Percentiles rank a stretch among this genome's conserved stretches.
Conservation (phyloP, 2,113 vertebrate species). For the Astatoreochromis straeleni region DNA sequence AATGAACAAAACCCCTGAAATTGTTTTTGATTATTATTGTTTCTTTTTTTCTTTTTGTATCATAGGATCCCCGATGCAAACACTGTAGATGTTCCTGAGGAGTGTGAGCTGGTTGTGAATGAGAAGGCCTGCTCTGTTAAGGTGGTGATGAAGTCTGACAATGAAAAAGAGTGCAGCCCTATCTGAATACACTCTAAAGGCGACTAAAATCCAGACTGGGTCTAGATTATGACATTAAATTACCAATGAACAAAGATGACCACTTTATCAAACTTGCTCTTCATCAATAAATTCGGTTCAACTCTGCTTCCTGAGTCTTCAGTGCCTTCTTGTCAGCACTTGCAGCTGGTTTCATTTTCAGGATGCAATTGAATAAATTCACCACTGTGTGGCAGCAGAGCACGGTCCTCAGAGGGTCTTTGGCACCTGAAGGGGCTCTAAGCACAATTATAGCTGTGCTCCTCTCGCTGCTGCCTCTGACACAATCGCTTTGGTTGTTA, state of each 20-base stretch:
- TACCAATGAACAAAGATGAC: not conserved
- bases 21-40: not conserved
- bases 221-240: not conserved
- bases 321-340: not conserved
- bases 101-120: conserved; percentile 32
- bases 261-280: not conserved
- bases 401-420: not conserved
- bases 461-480: conserved; percentile 1
- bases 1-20: not conserved
- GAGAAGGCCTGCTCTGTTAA: not conserved
- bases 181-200: not conserved
- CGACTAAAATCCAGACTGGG: not conserved
- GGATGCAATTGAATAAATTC: conserved; percentile 30
- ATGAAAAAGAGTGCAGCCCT: conserved; percentile 1
- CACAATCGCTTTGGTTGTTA: conserved; percentile 3
- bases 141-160: conserved; percentile 28
- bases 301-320: not conserved
- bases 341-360: not conserved
- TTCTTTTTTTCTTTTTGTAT: not conserved
- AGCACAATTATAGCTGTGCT: conserved; percentile 13
- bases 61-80: not conserved
- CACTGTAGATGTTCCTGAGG: not conserved
- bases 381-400: conserved; percentile 66
- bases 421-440: not conserved
- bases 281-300: not conserved